Percentiles rank a stretch among this genome's conserved stretches.
These are phyloP conservation scores for Plodia interpunctella DNA, from an alignment of 1,140 invertebrate species.

Conservation along the genomic window DNA sequence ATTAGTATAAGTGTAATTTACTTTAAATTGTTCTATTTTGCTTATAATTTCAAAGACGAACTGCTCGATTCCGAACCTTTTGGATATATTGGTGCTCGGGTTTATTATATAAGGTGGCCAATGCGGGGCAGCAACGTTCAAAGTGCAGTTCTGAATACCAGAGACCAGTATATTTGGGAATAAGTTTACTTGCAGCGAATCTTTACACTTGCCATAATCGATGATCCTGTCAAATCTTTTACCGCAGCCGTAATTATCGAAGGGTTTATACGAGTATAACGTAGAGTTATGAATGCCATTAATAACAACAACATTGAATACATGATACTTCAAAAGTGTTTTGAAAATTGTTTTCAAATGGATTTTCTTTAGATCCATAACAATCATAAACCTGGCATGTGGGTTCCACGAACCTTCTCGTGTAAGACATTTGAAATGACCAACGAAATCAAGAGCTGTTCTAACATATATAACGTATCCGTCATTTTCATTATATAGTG, in stretches of 20 bases:
- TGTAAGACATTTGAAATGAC: constrained; percentile 6
- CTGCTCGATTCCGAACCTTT: constrained; percentile 37
- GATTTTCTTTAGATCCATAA: not conserved
- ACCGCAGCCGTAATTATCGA: constrained; percentile 41
- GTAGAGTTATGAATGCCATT: constrained; percentile 23
- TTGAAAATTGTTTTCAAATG: constrained; percentile 7
- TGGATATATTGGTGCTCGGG: constrained; percentile 10
- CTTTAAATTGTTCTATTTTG: constrained; percentile 38
- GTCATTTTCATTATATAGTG: not conserved
- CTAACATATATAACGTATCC: constrained; percentile 15
- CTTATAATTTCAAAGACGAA: constrained; percentile 32
- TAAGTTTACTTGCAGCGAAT: constrained; percentile 18
- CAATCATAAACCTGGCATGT: constrained; percentile 4
- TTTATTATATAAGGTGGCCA: constrained; percentile 44
- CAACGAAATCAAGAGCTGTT: not conserved
- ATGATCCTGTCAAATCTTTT: constrained; percentile 23
- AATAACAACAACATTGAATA: constrained; percentile 34
- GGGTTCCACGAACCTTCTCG: constrained; percentile 16
- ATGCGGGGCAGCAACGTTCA: constrained; percentile 30
- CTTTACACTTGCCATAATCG: constrained; percentile 20
- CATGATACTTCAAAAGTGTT: constrained; percentile 28
- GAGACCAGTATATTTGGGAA: constrained; percentile 33
- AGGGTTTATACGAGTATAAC: constrained; percentile 46
- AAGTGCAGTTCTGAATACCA: constrained; percentile 31
- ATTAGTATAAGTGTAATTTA: constrained; percentile 31